Base-by-base conservation (phyloP, 2,113 vertebrate species). In the Urocynchramus pylzowi region DNA sequence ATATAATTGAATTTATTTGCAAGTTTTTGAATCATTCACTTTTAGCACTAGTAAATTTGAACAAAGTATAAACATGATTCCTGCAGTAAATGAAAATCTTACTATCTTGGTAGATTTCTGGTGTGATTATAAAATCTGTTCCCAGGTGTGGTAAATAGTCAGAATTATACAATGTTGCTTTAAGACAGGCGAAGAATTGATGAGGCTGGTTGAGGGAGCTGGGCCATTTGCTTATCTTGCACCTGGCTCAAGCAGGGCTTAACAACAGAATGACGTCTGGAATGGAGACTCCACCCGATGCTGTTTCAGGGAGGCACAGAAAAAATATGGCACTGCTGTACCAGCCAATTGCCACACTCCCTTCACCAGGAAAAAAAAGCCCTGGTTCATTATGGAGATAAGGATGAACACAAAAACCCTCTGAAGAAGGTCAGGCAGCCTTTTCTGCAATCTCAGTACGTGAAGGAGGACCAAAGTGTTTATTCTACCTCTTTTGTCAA, bases 201-300 rank as follows among this genome's bases (percentile, higher is more conserved):
- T 35, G 17, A 41, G 26, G 26, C 10, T 76, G 24, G 7, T 22
- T 35, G n/a, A 61, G 14, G 49, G 39, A 83, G 24, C 24, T 18
- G 45, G 30, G 47, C 20, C 24, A 47, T 52, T 68, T 75, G 11
- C 16, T 60, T 68, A 60, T 83, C 61, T 47, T 60, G 35, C 14
- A 47, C 35, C n/a, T 68, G 39, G 11, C 18, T 75, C 39, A 83
- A 54, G 47, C 5, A 50, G 60, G 39, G 20, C 24, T 42, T 45
- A 67, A 30, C 6, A 33, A 37, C 20, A 60, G 45, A 68, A 30
- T 4, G 4, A 60, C 18, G 3, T 31, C 69, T 68, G 45, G 23
- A 44, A 15, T 13, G 44, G 30, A 74, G 16, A 37, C 3, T 52
- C 19, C 4, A 0, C 14, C 4, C 1, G 0, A 26, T 26, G 20